Evolutionary conservation across 1,140 invertebrate genomes (phyloP), one percentile per base, ranked within the genome.

Genomic region (Rhopalosiphum maidis): DNA sequence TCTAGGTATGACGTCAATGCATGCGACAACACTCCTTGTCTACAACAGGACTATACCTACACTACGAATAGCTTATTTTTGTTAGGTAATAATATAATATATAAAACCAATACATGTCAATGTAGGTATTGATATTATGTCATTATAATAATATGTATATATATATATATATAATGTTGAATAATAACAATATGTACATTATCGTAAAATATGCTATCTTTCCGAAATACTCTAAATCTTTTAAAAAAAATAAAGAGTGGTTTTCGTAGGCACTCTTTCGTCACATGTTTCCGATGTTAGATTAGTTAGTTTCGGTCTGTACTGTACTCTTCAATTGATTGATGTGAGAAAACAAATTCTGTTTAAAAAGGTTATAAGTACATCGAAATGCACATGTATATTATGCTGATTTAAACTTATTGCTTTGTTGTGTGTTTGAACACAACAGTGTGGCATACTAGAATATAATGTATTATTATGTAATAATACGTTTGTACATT

Each of bases 1-100:
- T 82, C 77, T 41, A 41, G 41, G 41, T 83, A 37, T 83, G 77
- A 83, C 77, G 77, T 83, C 77, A 83, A 83, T 83, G 77, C 35
- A 21, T 83, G 35, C 21, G 35, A 37, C 35, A 37, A 83, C 77
- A 83, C 77, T 35, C 35, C 77, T 83, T 83, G 35, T 37, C 35
- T 37, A 21, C 15, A n/a, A 21, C 77, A 83, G 77, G 35, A 83
- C 77, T 83, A n/a, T n/a, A 21, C 30, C 60, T 68, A 15, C 60
- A n/a, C 60, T 77, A 77, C 60, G n/a, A 77, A 77, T 35, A 77
- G 30, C 30, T n/a, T 68, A 41, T 4, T 68, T 77, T 68, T 60
- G n/a, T 77, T 77, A 77, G 30, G n/a, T 77, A 77, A 68, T 68
- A 77, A 77, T n/a, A 77, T n/a, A 77, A 77, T 35, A 77, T 18